phyloP scores from a whole-genome alignment of 2,888 invertebrate species.

The Hofmannophila pseudospretella region DNA sequence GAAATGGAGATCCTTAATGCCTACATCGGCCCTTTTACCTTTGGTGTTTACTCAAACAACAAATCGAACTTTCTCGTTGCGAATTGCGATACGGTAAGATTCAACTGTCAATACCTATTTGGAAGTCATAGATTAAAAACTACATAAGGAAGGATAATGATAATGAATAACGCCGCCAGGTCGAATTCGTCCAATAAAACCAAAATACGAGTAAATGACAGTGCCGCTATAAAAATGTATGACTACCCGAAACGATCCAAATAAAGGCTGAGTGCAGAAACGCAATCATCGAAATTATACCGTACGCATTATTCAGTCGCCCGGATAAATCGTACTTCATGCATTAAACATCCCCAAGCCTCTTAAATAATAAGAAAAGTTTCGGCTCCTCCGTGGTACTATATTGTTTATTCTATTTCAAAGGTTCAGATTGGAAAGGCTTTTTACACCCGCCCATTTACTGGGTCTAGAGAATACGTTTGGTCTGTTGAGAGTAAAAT shows the following conservation, averaged over 20 bases:
- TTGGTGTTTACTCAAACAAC: too few relatives aligned
- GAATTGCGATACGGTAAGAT: too few relatives aligned
- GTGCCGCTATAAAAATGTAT: constrained; percentile 15
- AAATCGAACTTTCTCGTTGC: too few relatives aligned
- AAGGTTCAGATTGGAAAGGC: constrained; percentile 71
- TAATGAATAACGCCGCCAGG: too few relatives aligned
- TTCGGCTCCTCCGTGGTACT: constrained; percentile 46
- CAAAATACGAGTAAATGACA: neutral
- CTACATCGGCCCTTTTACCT: too few relatives aligned
- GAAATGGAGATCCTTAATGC: too few relatives aligned
- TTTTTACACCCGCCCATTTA: constrained; percentile 63
- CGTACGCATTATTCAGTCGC: constrained; percentile 46
- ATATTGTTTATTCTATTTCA: constrained; percentile 67
- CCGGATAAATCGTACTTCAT: constrained; percentile 62
- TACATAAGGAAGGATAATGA: too few relatives aligned
- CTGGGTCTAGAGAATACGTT: constrained; percentile 55
- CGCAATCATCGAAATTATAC: constrained; percentile 55
- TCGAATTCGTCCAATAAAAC: neutral
- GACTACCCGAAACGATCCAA: constrained; percentile 17
- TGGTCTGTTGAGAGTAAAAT: constrained; percentile 47
- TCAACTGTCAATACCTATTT: too few relatives aligned
- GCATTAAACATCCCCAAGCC: constrained; percentile 66
- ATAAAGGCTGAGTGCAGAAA: constrained; percentile 37
- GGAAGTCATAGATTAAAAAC: too few relatives aligned
- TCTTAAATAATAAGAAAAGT: constrained; percentile 72